Conservation (phyloP, 1,140 invertebrate species). For the Stegodyphus mimosarum region DNA sequence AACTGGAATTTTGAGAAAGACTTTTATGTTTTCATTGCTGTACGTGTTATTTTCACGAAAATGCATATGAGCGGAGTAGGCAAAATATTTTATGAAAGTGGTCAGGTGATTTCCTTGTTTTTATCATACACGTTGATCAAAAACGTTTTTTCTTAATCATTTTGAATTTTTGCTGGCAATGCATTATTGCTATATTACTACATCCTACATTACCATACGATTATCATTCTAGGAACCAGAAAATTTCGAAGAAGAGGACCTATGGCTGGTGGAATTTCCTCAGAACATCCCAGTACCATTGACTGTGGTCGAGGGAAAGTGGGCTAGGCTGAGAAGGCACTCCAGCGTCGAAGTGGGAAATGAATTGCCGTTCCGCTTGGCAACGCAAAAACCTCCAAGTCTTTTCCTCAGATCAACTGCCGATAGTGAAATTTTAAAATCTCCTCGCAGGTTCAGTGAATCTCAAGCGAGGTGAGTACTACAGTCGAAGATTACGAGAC, state of each 20-base stretch:
- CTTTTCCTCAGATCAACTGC: neutral
- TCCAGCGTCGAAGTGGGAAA: slow-evolving; percentile 49
- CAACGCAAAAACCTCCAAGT: neutral
- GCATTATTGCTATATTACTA: no score
- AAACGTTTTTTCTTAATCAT: no score
- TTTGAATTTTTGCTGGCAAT: no score
- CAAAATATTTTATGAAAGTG: no score
- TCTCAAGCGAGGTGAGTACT: slow-evolving; percentile 26
- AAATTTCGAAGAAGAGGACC: slow-evolving; percentile 55
- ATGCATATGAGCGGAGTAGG: no score
- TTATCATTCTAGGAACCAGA: slow-evolving; percentile 1
- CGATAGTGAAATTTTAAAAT: neutral
- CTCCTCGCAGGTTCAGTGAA: slow-evolving; percentile 42
- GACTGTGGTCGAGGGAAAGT: neutral
- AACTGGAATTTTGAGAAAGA: no score
- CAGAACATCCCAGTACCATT: neutral
- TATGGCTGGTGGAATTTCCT: slow-evolving; percentile 54
- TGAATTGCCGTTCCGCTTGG: slow-evolving; percentile 26
- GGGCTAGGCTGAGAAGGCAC: slow-evolving; percentile 15
- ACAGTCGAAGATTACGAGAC: no score
- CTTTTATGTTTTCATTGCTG: no score
- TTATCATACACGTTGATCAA: no score
- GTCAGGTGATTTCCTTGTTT: no score
- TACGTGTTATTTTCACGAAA: no score
- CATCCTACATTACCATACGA: no score